Conservation (phyloP, 2,797 vertebrate genomes). For the Ataeniobius toweri region DNA sequence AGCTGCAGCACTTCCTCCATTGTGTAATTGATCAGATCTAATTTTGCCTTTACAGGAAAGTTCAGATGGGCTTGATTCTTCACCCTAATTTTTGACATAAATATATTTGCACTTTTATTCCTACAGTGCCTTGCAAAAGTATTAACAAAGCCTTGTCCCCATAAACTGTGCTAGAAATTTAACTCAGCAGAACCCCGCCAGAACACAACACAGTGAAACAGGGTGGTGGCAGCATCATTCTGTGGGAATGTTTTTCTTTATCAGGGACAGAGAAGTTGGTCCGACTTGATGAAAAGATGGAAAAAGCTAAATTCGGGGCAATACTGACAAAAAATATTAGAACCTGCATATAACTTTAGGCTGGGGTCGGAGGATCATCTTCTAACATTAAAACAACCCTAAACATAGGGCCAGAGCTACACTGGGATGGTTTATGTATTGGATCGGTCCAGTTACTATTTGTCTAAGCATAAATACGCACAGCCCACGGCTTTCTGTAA, state of each 20-base stretch:
- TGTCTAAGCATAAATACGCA: background rate
- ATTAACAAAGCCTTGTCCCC: background rate
- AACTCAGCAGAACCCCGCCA: too few relatives aligned
- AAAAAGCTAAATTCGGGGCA: too few relatives aligned
- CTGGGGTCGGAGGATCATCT: too few relatives aligned
- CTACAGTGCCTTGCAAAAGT: background rate
- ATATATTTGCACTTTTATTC: background rate
- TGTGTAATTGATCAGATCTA: slow-evolving; percentile 62
- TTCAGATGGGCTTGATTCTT: background rate
- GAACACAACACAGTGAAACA: too few relatives aligned
- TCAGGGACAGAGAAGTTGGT: too few relatives aligned
- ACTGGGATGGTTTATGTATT: background rate
- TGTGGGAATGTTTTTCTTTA: background rate
- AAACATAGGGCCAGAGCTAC: too few relatives aligned
- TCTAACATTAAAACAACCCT: too few relatives aligned
- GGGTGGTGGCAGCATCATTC: background rate
- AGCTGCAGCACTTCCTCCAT: slow-evolving; percentile 36
- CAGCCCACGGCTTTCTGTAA: background rate
- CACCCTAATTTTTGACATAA: background rate
- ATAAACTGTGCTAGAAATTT: background rate
- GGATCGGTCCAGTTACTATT: background rate
- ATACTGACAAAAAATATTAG: too few relatives aligned
- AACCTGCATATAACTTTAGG: too few relatives aligned
- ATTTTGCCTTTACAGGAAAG: slow-evolving; percentile 49
- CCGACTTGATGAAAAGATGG: too few relatives aligned